Evolutionary conservation across 2,113 vertebrate genomes (phyloP).

Genomic region (Smithornis capensis): DNA sequence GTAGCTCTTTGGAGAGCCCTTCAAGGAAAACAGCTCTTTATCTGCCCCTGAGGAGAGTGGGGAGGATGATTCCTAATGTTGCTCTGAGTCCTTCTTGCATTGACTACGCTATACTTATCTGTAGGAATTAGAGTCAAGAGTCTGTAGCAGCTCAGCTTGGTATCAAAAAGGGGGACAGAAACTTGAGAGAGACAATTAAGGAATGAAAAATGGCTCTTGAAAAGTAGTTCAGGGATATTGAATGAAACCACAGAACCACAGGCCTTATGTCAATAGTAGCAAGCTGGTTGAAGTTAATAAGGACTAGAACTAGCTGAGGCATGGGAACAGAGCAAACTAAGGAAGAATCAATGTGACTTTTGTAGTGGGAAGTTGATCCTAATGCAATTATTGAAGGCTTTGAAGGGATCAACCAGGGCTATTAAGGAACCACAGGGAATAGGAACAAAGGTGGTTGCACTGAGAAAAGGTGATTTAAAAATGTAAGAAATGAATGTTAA

Average conservation of each 20-base stretch:
- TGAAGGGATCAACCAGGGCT: neutral
- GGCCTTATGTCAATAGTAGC: neutral
- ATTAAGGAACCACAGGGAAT: neutral
- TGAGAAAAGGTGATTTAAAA: neutral
- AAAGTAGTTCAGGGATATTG: neutral
- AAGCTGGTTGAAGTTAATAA: neutral
- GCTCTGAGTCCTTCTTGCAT: neutral
- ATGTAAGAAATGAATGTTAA: neutral
- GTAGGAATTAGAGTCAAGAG: neutral
- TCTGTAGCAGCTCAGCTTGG: neutral
- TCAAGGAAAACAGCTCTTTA: neutral
- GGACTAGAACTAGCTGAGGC: neutral
- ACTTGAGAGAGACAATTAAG: neutral
- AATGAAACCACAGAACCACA: neutral
- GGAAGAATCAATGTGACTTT: neutral
- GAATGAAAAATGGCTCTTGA: neutral
- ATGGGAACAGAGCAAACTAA: neutral
- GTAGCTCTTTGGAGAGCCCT: neutral
- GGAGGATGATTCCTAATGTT: neutral
- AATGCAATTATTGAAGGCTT: neutral
- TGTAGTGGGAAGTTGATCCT: neutral
- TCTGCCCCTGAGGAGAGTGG: neutral
- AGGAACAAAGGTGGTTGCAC: neutral
- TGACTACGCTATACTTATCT: rapidly evolving
- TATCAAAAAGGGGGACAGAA: neutral